These are phyloP conservation scores for Triops cancriformis DNA, from an alignment of 1,140 invertebrate species.

Conservation along the genomic window DNA sequence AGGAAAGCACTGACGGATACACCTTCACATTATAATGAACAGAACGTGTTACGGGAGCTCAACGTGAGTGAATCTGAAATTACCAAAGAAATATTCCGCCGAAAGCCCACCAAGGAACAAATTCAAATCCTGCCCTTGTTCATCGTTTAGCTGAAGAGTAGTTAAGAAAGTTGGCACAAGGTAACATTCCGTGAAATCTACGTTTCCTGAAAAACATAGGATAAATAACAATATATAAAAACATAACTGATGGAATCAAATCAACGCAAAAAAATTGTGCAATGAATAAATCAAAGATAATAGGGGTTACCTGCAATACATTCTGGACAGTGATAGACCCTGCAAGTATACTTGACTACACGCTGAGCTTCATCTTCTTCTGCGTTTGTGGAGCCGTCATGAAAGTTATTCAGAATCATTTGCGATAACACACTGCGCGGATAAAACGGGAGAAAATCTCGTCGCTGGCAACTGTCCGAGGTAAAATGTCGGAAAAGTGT, in stretches of 20 bases:
- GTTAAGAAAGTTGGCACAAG: neutral
- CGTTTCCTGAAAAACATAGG: neutral
- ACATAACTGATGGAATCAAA: no score
- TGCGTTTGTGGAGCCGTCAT: neutral
- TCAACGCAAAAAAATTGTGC: neutral
- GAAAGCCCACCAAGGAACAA: neutral
- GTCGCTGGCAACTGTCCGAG: neutral
- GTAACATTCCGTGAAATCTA: neutral
- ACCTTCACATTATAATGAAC: neutral
- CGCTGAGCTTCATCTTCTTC: neutral
- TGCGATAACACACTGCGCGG: neutral
- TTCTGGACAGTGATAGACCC: neutral
- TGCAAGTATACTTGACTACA: neutral
- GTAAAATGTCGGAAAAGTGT: neutral
- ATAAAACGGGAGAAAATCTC: neutral
- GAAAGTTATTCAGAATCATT: neutral
- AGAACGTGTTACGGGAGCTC: neutral
- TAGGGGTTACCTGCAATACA: neutral
- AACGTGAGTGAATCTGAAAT: neutral
- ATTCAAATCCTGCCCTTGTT: neutral
- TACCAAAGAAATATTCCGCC: neutral
- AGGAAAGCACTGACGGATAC: neutral
- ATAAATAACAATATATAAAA: neutral
- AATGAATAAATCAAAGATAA: neutral
- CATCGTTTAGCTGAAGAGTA: neutral